Evolutionary conservation across 2,888 invertebrate genomes (phyloP).

Genomic region (Incurvaria masculella): DNA sequence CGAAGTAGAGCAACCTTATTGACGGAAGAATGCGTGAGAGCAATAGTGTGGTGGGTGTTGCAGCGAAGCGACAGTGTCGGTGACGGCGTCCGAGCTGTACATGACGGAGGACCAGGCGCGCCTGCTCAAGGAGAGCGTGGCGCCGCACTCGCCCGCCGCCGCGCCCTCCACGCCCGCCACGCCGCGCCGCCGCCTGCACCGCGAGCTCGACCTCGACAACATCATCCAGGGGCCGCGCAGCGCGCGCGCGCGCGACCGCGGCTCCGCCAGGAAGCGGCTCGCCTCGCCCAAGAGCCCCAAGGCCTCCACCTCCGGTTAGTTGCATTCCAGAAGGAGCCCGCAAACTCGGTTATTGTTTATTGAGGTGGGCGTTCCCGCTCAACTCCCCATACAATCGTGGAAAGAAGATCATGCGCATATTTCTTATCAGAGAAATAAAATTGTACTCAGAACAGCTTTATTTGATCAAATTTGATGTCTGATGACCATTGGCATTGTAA

Average conservation of each 20-base stretch:
- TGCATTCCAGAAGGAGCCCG: too few relatives aligned
- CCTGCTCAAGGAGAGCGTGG: conserved; percentile 31
- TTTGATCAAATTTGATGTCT: too few relatives aligned
- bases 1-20: too few relatives aligned
- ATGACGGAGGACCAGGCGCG: conserved; percentile 56
- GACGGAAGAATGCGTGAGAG: too few relatives aligned
- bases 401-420: too few relatives aligned
- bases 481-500: too few relatives aligned
- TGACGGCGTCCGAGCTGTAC: conserved; percentile 52
- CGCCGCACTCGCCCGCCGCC: conserved; percentile 26
- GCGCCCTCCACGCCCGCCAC: conserved; percentile 35
- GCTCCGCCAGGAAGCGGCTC: conserved; percentile 36
- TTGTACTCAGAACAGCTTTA: too few relatives aligned
- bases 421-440: too few relatives aligned
- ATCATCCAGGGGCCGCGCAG: conserved; percentile 49
- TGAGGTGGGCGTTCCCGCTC: too few relatives aligned
- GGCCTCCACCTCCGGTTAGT: conserved; percentile 46
- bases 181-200: conserved; percentile 35
- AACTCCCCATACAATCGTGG: too few relatives aligned
- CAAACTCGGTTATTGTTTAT: too few relatives aligned
- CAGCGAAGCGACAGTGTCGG: conserved; percentile 48
- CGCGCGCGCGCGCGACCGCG: conserved; percentile 41
- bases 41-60: too few relatives aligned
- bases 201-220: conserved; percentile 47
- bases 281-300: conserved; percentile 48